phyloP scores from a whole-genome alignment of 2,888 invertebrate species.

The Idaea biselata region DNA sequence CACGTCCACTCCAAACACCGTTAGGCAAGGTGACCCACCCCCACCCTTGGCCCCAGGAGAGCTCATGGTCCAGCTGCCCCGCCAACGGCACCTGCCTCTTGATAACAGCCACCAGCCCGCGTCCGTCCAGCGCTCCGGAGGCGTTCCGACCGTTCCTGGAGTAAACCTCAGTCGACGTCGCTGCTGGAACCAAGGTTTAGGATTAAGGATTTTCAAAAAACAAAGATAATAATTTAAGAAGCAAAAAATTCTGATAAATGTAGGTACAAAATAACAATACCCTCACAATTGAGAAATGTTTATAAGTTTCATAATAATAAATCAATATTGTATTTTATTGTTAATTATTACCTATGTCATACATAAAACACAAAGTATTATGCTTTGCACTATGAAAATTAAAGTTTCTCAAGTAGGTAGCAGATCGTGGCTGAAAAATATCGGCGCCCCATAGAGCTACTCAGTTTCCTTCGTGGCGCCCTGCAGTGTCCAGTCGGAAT shows the following conservation, averaged over 20 bases:
- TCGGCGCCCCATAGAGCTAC: no score
- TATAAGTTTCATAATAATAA: no score
- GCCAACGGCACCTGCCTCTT: slow-evolving; percentile 75
- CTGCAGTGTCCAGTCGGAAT: no score
- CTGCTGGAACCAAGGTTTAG: slow-evolving; percentile 43
- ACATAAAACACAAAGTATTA: no score
- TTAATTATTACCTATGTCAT: no score
- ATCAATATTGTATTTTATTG: no score
- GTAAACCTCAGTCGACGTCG: slow-evolving; percentile 69
- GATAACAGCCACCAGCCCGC: slow-evolving; percentile 74
- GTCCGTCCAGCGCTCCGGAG: slow-evolving; percentile 65
- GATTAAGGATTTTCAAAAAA: background rate
- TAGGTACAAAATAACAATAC: no score
- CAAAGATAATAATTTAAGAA: background rate
- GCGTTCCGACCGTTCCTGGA: slow-evolving; percentile 53
- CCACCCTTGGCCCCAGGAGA: slow-evolving; percentile 88
- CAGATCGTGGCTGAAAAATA: no score
- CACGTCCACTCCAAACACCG: slow-evolving; percentile 84
- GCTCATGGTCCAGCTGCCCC: slow-evolving; percentile 79
- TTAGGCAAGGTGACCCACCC: slow-evolving; percentile 86
- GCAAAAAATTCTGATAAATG: no score
- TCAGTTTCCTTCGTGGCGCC: no score
- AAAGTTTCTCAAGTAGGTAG: no score
- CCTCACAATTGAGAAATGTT: no score
- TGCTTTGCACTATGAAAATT: background rate